Evolutionary conservation across 2,888 invertebrate species (phyloP), one percentile per base, ranked within the genome.

Genomic region (Eledone cirrhosa): DNA sequence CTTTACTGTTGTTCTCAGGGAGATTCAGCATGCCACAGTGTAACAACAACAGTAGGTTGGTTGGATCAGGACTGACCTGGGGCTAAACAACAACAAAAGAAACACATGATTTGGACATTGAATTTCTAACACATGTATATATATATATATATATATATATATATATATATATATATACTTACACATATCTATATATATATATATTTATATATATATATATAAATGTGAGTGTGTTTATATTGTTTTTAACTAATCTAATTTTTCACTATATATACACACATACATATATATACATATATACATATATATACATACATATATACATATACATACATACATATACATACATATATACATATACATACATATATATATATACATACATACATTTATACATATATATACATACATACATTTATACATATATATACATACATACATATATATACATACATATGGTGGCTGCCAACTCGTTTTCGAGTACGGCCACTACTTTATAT

Each of bases 131-230:
- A 53, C 53, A 53, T 53, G 19, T 53, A 53, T 53, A 53, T 53
- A 19, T 53, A 53, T 53, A 53, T 53, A 53, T 53, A 53, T 53
- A 53, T 53, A 53, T 53, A 53, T 53, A 53, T 53, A 53, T 53
- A 53, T 53, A 53, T 53, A 53, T 53, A 53, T 53, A 19, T 53
- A 19, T 53, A 53, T 53, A 53, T 53, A 53, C 19, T 16, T 53
- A 53, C 53, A 53, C 19, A 53, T 53, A 53, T 53, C 13, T 53
- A 53, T 19, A 53, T 53, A 53, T 53, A 53, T 53, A 53, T 53
- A 53, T 53, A 53, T 53, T 13, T 53, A 19, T 53, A 53, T 53
- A 53, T 53, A 53, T 53, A 53, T 53, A 53, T 19, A 53, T 53
- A 53, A 16, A 53, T 53, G 19, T 53, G 19, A 13, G 19, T 53